A percentile compares a stretch with the other conserved stretches of the same genome.
These are phyloP conservation scores for Ormyrus thymus DNA, from an alignment of 2,888 invertebrate species.

Conservation along the genomic window DNA sequence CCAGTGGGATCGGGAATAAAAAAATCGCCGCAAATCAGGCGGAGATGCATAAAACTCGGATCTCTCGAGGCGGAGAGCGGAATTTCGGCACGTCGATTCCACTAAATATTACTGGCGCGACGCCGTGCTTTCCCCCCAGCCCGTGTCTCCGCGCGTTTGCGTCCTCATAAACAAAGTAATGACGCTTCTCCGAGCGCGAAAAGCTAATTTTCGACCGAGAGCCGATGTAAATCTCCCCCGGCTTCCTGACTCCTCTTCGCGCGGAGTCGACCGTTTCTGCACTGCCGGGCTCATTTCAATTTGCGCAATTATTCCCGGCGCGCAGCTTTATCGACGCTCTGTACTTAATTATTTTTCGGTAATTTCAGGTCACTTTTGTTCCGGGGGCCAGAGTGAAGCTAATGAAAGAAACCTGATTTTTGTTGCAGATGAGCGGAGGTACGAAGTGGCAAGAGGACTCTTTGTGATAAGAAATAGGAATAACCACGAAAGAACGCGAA, in stretches of 20 bases:
- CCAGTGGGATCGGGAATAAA: conserved; percentile 11
- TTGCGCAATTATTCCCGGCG: too few relatives aligned
- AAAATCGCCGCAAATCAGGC: conserved; percentile 37
- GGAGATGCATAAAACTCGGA: conserved; percentile 29
- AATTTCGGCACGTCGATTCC: conserved; percentile 56
- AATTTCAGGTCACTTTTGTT: too few relatives aligned
- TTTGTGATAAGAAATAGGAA: conserved; percentile 73
- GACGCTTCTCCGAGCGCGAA: conserved; percentile 52
- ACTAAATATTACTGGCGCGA: conserved; percentile 63
- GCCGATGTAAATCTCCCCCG: background rate
- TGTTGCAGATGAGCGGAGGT: conserved; percentile 66
- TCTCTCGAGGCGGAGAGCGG: conserved; percentile 18
- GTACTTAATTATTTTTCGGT: too few relatives aligned
- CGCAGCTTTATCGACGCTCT: too few relatives aligned
- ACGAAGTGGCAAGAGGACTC: conserved; percentile 61
- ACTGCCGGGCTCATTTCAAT: background rate
- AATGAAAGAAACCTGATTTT: conserved; percentile 21
- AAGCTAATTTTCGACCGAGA: background rate
- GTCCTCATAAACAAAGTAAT: conserved; percentile 71
- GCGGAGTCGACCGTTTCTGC: background rate
- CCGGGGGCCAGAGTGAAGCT: too few relatives aligned
- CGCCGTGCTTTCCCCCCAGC: conserved; percentile 17
- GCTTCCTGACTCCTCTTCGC: background rate
- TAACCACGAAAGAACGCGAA: conserved; percentile 70
- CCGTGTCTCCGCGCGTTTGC: conserved; percentile 65